A percentile compares a stretch with the other conserved stretches of the same genome.
These are phyloP conservation scores for Caenorhabditis macrosperma DNA, from an alignment of 2,888 invertebrate species.

Conservation along the genomic window DNA sequence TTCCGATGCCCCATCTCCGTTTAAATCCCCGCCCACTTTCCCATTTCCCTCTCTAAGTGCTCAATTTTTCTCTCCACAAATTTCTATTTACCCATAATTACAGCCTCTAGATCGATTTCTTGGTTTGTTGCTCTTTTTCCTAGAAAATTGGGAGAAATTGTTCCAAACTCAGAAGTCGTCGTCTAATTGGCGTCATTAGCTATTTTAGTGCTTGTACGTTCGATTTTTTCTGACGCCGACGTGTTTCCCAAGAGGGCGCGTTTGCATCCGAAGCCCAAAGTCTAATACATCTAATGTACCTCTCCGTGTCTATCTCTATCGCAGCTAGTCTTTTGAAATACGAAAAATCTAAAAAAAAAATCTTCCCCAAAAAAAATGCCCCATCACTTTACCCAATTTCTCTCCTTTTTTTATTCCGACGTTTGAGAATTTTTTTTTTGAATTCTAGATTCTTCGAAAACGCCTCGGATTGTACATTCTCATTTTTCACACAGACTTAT, in stretches of 20 bases:
- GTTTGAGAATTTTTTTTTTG: slow-evolving; percentile 14
- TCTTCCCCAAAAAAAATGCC: not conserved
- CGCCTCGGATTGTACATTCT: slow-evolving; percentile 24
- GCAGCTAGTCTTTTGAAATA: not conserved
- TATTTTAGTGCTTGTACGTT: not conserved
- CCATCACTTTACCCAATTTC: not conserved
- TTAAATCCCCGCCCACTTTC: not conserved
- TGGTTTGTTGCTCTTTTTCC: no score
- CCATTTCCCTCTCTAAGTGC: not conserved
- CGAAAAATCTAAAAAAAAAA: not conserved
- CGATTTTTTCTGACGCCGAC: not conserved
- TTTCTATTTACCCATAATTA: no score
- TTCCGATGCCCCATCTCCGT: not conserved
- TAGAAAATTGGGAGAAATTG: no score
- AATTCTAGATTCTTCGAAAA: no score
- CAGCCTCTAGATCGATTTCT: no score
- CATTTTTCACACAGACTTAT: no score
- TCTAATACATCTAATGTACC: not conserved
- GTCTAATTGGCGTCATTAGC: no score
- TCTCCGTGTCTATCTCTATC: not conserved
- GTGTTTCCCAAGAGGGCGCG: not conserved
- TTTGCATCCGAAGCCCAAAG: not conserved
- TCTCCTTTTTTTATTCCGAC: not conserved
- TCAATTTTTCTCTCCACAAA: not conserved
- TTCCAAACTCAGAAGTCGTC: no score